A percentile compares a stretch with the other conserved stretches of the same genome.
Evolutionary conservation across 2,888 invertebrate genomes (phyloP).

Genomic region (Cataglyphis cursor): DNA sequence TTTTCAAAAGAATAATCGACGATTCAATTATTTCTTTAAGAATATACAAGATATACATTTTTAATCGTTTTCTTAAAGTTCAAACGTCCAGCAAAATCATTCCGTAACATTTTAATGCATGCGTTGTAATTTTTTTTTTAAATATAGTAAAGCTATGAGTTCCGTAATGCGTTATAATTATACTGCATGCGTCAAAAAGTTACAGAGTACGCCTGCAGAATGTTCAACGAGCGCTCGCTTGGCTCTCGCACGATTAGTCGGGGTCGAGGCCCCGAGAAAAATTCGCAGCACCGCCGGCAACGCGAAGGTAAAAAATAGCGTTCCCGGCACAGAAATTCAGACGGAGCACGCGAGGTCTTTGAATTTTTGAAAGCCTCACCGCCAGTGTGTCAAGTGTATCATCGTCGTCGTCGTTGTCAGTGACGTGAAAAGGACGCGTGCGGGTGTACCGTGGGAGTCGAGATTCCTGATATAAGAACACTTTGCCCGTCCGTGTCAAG

Average conservation of each 20-base stretch:
- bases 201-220: background rate
- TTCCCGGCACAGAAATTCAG: background rate
- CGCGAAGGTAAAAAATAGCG: background rate
- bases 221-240: background rate
- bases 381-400: constrained; percentile 25
- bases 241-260: background rate
- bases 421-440: background rate
- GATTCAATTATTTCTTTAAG: background rate
- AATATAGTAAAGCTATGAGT: background rate
- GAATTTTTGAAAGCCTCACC: constrained; percentile 28
- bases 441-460: constrained; percentile 3
- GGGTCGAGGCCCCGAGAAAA: background rate
- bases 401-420: background rate
- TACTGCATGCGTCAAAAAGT: background rate
- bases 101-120: background rate
- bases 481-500: constrained; percentile 69
- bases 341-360: constrained; percentile 5
- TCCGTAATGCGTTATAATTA: background rate
- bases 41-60: background rate
- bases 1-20: constrained; percentile 12
- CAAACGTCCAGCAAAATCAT: background rate
- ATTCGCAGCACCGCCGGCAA: background rate
- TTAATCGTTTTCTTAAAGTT: background rate
- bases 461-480: constrained; percentile 67
- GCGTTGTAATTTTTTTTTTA: background rate